Base-by-base conservation (phyloP, 2,113 vertebrate genomes). In the Stomatorhinus ivindoensis region DNA sequence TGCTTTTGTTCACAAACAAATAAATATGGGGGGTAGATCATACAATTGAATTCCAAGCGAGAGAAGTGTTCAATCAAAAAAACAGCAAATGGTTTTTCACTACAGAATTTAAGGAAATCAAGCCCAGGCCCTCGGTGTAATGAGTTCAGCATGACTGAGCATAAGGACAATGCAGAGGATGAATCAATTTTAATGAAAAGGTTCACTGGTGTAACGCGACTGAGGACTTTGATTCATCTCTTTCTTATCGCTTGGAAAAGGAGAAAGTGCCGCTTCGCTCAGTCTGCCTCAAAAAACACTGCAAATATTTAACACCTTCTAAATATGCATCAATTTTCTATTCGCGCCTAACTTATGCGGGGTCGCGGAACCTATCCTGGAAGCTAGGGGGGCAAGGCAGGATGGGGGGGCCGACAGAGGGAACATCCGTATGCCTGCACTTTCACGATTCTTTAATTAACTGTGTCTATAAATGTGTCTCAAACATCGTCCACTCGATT, bases 151-250 rank as follows among this genome's bases (percentile, higher is more conserved):
- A 53, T 89, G 88, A 53, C 48, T 89, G 48, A 89, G 31, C 48
- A 50, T 46, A 65, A 51, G 73, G 88, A 51, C 44, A 44, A 82
- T n/a, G 42, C 27, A 48, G 50, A 87, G 48, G 85, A 87, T 55
- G 31, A 89, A 89, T 89, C 69, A 83, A 44, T 89, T 89, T 87
- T 83, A 89, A 89, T 89, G 47, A 80, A 61, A 88, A 76, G 46
- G 24, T 80, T 88, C 46, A 88, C n/a, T 50, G 44, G 65, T 21
- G 69, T 80, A 88, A 44, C 48, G 46, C 65, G 80, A 48, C 10
- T 61, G 61, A 73, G 44, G 35, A 46, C 46, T 87, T 87, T 42
- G 9, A 87, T 61, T 44, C 42, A 44, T 35, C 87, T 19, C 17
- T 21, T 13, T n/a, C 27, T 24, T 58, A 51, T 87, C 19, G 15